Evolutionary conservation across 92 coral and sea anemone species (phyloP).

Genomic region (Siderastrea radians): DNA sequence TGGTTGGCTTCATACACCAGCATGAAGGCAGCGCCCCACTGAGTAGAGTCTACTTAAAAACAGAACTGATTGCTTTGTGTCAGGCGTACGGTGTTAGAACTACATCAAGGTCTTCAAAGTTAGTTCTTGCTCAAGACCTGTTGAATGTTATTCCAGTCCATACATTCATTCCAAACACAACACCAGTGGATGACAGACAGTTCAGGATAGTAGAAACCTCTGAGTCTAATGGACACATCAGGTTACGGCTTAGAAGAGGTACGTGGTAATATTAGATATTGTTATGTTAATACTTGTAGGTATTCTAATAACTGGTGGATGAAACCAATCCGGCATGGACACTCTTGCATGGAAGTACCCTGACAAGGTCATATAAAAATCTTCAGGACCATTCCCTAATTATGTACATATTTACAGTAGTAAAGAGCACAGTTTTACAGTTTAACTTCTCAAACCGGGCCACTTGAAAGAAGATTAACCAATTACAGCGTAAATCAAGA

Average conservation of each 20-base stretch:
- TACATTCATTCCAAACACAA: background rate
- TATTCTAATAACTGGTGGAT: background rate
- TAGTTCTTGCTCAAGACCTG: conserved; percentile 29
- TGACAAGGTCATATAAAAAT: background rate
- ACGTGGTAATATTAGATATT: background rate
- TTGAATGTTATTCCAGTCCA: conserved; percentile 22
- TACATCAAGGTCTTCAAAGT: conserved; percentile 13
- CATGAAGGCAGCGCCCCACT: background rate
- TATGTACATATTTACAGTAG: background rate
- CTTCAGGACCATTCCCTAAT: background rate
- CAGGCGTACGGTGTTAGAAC: conserved; percentile 17
- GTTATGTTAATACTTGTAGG: too few relatives aligned
- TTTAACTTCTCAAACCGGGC: too few relatives aligned
- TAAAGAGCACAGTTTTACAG: background rate
- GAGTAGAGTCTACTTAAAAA: conserved; percentile 1
- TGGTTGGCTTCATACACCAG: conserved; percentile 24
- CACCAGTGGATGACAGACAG: conserved; percentile 13
- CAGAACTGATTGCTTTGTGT: conserved; percentile 11
- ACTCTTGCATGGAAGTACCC: too few relatives aligned
- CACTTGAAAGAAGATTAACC: too few relatives aligned
- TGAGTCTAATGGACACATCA: conserved; percentile 25
- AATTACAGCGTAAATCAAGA: background rate
- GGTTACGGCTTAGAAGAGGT: conserved; percentile 6
- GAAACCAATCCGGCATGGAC: background rate
- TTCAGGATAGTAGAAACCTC: conserved; percentile 9